Base-by-base conservation (phyloP, 1,140 invertebrate species). In the Atta texana region DNA sequence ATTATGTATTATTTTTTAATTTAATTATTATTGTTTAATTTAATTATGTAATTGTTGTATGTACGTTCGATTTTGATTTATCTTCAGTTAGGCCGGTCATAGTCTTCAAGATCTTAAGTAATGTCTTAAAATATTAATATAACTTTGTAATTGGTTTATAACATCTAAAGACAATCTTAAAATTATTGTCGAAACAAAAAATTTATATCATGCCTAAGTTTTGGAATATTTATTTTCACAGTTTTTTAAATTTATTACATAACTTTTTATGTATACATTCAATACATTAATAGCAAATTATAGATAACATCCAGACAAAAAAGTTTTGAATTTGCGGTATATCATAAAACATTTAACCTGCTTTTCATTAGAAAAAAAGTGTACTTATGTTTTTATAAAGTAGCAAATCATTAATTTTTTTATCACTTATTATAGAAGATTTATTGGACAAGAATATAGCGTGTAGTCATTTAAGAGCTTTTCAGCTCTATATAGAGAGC, bases 391-490 rank as follows among this genome's bases (percentile, higher is more conserved):
- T 34, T 53, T 49, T 66, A 21, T 49, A 31, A 64, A 64, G 1
- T n/a, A 12, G n/a, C 18, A 81, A 24, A 4, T 76, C 1, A 64
- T 77, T 28, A n/a, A 18, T 49, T 28, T 34, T 14, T 39, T 6
- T 49, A 24, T 57, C 8, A 34, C 16, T 49, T 18, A 18, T 82
- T 88, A 21, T 85, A 95, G 94, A 94, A 21, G 93, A 94, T 34
- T 55, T 89, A 74, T 72, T 95, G 51, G 93, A 95, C 66, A 91
- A 88, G 63, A 78, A 95, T 96, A 97, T 97, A 89, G 97, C 96
- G 16, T 98, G 97, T 92, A 97, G 97, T 89, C 97, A 98, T 93
- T 94, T 96, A 85, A 96, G 97, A 71, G 96, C 97, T 1, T 97
- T 97, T 97, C 94, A 96, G 63, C 96, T 97, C 64, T 98, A 97